These are phyloP conservation scores for Chondrosia reniformis DNA, from an alignment of 37 sponge, comb jelly and placozoan species.

Conservation along the genomic window DNA sequence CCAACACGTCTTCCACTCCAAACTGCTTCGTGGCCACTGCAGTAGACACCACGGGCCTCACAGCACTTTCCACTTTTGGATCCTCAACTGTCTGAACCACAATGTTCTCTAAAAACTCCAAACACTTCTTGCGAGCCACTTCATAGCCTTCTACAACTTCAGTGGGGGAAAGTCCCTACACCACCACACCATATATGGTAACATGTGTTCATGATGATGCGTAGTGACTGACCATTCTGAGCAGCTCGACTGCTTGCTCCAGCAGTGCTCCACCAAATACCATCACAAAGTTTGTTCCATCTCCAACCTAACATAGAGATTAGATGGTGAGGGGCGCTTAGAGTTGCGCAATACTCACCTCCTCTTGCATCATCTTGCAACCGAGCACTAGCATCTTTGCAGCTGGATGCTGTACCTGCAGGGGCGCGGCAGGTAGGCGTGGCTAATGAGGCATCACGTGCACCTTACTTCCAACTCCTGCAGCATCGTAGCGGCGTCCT, in stretches of 20 bases:
- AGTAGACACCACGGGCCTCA: constrained; percentile 64
- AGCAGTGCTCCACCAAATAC: constrained; percentile 90
- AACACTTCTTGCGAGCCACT: constrained; percentile 66
- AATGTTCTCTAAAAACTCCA: constrained; percentile 72
- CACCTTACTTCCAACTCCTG: constrained; percentile 89
- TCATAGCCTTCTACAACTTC: constrained; percentile 93
- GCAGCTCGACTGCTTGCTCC: constrained; percentile 81
- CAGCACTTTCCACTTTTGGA: constrained; percentile 47
- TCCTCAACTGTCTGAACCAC: constrained; percentile 60
- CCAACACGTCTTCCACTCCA: constrained; percentile 85
- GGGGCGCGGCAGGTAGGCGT: no score
- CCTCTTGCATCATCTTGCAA: constrained; percentile 87
- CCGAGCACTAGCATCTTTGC: constrained; percentile 96
- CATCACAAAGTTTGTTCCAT: constrained; percentile 98
- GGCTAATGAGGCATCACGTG: no score
- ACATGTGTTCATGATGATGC: not conserved
- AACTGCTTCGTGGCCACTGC: constrained; percentile 87
- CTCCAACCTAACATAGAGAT: constrained; percentile 66
- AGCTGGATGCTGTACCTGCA: constrained; percentile 90
- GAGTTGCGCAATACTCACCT: constrained; percentile 44
- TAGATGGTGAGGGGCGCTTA: not conserved
- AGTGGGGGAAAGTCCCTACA: constrained; percentile 79
- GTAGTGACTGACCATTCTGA: constrained; percentile 66
- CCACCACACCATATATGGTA: not conserved
- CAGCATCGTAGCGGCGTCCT: constrained; percentile 92